phyloP scores from a whole-genome alignment of 2,888 invertebrate species.

The Drosophila nr. perissopoda region DNA sequence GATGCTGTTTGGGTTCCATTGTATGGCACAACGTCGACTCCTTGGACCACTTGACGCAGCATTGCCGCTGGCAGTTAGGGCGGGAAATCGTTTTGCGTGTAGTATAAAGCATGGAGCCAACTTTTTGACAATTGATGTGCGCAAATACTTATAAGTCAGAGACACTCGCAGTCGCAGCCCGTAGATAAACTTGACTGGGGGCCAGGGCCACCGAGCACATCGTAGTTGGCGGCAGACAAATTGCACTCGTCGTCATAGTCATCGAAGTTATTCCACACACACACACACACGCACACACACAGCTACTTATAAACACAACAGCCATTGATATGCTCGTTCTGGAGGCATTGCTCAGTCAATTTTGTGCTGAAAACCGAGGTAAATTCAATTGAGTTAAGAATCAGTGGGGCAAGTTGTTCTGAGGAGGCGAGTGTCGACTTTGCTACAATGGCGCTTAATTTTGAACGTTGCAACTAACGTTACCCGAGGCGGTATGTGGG shows the following conservation, averaged over 20 bases:
- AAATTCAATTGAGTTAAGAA: slow-evolving; percentile 75
- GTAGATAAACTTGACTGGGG: slow-evolving; percentile 46
- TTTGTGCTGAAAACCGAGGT: slow-evolving; percentile 67
- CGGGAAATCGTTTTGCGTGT: slow-evolving; percentile 62
- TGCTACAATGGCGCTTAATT: slow-evolving; percentile 74
- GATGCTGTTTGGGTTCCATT: slow-evolving; percentile 12
- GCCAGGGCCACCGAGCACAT: slow-evolving; percentile 14
- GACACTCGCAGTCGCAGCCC: slow-evolving; percentile 16
- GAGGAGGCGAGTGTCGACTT: slow-evolving; percentile 26
- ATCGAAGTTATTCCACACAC: slow-evolving; percentile 26
- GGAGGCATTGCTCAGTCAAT: slow-evolving; percentile 61
- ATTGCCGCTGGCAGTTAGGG: slow-evolving; percentile 53
- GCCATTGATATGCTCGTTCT: slow-evolving; percentile 55
- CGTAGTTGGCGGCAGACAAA: slow-evolving; percentile 63
- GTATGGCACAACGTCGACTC: slow-evolving; percentile 25
- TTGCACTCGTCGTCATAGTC: slow-evolving; percentile 59
- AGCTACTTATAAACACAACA: slow-evolving; percentile 8
- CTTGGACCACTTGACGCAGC: slow-evolving; percentile 45
- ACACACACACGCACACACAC: slow-evolving; percentile 8
- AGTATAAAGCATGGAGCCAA: slow-evolving; percentile 42
- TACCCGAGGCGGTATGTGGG: slow-evolving; percentile 6
- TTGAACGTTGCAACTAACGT: slow-evolving; percentile 58
- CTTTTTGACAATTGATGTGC: slow-evolving; percentile 76
- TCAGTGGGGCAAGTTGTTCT: slow-evolving; percentile 38
- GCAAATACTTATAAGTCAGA: slow-evolving; percentile 67